Evolutionary conservation across 2,113 vertebrate genomes (phyloP).

Genomic region (Greenwoodochromis staneri): DNA sequence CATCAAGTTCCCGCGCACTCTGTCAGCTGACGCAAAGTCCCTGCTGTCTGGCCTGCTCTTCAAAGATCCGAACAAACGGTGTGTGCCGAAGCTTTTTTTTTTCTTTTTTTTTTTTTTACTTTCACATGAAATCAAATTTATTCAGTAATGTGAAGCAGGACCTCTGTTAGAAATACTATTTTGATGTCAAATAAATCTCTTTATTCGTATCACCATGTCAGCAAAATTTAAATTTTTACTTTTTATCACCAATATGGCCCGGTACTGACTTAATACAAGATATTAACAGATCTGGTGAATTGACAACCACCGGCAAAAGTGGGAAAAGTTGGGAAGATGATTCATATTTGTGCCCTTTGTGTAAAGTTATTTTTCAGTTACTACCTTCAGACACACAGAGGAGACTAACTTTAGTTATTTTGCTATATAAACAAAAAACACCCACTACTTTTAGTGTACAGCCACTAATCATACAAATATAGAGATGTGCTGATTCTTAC

Average conservation of each 20-base stretch:
- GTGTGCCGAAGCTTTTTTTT: background rate
- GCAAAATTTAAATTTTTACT: background rate
- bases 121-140: background rate
- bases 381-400: background rate
- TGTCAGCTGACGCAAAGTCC: conserved; percentile 93
- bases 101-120: rapidly evolving
- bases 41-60: conserved; percentile 94
- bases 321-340: background rate
- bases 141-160: background rate
- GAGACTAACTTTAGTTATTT: background rate
- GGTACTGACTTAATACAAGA: background rate
- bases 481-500: background rate
- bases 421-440: background rate
- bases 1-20: conserved; percentile 95
- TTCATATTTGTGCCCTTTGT: background rate
- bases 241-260: background rate
- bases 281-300: background rate
- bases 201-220: background rate
- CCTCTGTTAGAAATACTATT: background rate
- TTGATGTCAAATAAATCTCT: background rate
- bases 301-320: background rate
- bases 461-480: background rate
- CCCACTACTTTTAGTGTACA: background rate
- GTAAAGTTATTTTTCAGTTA: background rate
- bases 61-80: conserved; percentile 98